Evolutionary conservation across 2,797 vertebrate species (phyloP).

Genomic region (Cossypha caffra): DNA sequence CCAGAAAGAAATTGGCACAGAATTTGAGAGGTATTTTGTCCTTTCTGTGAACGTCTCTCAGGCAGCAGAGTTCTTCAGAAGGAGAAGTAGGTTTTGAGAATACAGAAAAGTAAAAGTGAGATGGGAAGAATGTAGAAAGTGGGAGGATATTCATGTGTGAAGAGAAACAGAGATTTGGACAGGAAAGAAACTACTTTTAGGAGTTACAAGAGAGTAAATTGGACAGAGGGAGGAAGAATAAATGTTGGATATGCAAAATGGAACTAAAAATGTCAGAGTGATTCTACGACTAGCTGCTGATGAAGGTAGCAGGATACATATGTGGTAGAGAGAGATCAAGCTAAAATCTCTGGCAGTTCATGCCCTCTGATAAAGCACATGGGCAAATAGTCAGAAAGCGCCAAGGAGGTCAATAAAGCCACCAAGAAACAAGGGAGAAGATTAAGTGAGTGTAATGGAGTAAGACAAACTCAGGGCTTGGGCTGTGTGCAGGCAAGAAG

Average conservation of each 20-base stretch:
- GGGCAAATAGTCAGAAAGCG: neutral
- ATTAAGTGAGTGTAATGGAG: neutral
- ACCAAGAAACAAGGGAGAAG: neutral
- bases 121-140: neutral
- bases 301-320: neutral
- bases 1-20: neutral
- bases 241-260: neutral
- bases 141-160: neutral
- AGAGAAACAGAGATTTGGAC: neutral
- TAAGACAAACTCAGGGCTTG: neutral
- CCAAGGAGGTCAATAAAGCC: neutral
- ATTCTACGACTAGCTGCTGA: neutral
- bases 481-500: neutral
- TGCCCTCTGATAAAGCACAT: neutral
- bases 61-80: neutral
- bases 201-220: neutral
- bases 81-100: neutral
- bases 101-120: neutral
- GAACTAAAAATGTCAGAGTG: neutral
- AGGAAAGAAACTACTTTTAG: neutral
- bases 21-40: neutral
- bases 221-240: neutral
- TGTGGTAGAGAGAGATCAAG: neutral
- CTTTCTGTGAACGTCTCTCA: neutral
- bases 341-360: neutral